Evolutionary conservation across 2,113 vertebrate genomes (phyloP), one percentile per base, ranked within the genome.

Genomic region (Choloepus hoffmanni): DNA sequence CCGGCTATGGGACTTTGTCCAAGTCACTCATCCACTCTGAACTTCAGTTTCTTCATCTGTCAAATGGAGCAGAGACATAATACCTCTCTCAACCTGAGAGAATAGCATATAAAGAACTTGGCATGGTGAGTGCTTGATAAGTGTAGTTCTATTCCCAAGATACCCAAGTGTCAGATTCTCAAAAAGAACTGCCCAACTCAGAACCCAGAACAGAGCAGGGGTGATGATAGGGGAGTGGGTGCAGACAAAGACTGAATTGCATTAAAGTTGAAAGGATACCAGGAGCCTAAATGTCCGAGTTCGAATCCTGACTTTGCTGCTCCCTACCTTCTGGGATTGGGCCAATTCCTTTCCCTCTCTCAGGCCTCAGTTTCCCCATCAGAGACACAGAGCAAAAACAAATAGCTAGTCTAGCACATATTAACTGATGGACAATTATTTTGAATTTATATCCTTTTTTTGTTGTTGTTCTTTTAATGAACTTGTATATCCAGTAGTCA

Each of bases 101-200:
- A 48, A 23, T 5, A 2, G 7, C 23, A 2, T 5, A 0, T 4
- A 26, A 24, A 50, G 67, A 23, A 12, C 45, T 13, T 19, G 1
- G 0, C 6, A 4, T 0, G 12, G 26, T 0, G 8, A 89, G 19
- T 0, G 4, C 67, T 23, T 18, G 13, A 19, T 1, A 2, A 53
- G 58, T 7, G 19, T 60, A 18, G 18, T 60, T 60, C 16, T 23
- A 7, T 60, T 48, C 60, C 21, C 36, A n/a, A 26, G 81, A 3
- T 7, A 21, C n/a, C 28, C 14, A 4, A 7, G 10, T 26, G 36
- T 14, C 15, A 26, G 65, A 67, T 23, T 23, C 48, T 92, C 94
- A 23, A 2, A 53, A 19, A 60, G 30, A 3, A 43, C 1, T n/a
- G 19, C 53, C 68, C 1, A 26, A 72, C 30, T 50, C 40, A 18